Evolutionary conservation across 2,888 invertebrate species (phyloP).

Genomic region (Dynastes grantii): DNA sequence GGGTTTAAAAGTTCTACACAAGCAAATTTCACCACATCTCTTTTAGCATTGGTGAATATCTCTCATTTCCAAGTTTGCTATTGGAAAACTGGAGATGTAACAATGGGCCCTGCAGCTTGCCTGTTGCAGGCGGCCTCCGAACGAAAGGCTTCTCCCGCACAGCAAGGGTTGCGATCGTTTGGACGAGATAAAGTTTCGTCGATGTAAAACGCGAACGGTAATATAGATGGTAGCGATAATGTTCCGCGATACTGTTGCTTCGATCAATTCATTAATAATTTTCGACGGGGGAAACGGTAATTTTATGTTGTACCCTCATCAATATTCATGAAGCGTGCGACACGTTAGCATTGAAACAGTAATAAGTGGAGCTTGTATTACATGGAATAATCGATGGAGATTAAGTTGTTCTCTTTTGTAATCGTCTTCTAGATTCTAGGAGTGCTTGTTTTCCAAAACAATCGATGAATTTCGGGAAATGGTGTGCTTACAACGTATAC

Average conservation of each 20-base stretch:
- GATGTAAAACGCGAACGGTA: not conserved
- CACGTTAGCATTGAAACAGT: conserved; percentile 5
- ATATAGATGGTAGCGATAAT: not conserved
- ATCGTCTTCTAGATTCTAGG: not conserved
- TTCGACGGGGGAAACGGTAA: not conserved
- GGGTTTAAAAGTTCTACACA: no score
- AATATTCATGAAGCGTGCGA: conserved; percentile 12
- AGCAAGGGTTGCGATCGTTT: not conserved
- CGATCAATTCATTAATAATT: not conserved
- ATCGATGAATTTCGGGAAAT: not conserved
- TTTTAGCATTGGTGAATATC: no score
- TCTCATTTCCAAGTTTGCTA: no score
- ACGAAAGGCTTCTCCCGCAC: not conserved
- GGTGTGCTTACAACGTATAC: no score
- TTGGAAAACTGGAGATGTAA: no score
- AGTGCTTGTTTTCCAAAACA: not conserved
- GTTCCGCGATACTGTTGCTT: not conserved
- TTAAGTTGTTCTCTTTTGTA: not conserved
- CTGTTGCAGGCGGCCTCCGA: not conserved
- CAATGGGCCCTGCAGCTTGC: no score
- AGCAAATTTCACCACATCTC: no score
- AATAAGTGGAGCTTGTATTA: conserved; percentile 14
- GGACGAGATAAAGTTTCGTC: conserved; percentile 7
- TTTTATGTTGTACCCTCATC: not conserved
- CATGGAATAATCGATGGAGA: conserved; percentile 18